Conservation (phyloP, 2,113 vertebrate species). For the Symphodus melops region DNA sequence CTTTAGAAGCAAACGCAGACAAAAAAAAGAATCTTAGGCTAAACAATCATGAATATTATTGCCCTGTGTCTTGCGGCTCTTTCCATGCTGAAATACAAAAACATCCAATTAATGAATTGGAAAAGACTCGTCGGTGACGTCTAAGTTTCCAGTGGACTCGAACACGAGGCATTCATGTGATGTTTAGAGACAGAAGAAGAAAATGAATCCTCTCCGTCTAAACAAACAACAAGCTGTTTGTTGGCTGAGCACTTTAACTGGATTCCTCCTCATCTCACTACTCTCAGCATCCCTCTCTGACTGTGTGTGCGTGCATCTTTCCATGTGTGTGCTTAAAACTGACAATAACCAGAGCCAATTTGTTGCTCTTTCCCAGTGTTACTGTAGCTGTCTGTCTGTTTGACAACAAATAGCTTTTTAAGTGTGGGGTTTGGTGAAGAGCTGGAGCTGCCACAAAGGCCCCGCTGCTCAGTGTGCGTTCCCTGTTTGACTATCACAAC, state of each 20-base stretch:
- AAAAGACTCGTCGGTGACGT: constrained; percentile 67
- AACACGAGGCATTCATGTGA: neutral
- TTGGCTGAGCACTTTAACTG: constrained; percentile 29
- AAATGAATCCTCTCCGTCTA: neutral
- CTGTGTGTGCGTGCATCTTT: constrained; percentile 13
- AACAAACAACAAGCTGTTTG: constrained; percentile 39
- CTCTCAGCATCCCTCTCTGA: neutral
- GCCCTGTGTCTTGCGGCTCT: neutral
- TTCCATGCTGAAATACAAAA: neutral
- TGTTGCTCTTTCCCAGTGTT: constrained; percentile 24
- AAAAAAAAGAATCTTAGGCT: neutral
- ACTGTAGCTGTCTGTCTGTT: constrained; percentile 36
- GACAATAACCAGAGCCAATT: constrained; percentile 48
- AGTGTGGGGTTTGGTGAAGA: constrained; percentile 15
- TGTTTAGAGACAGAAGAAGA: constrained; percentile 9
- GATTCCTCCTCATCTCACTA: constrained; percentile 29
- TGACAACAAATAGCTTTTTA: constrained; percentile 43
- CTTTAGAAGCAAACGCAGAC: neutral
- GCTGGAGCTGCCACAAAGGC: constrained; percentile 13
- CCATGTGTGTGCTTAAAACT: constrained; percentile 8
- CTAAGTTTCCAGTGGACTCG: neutral
- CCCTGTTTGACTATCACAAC: constrained; percentile 7
- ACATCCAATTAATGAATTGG: constrained; percentile 50
- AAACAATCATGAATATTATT: neutral
- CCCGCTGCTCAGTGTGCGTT: neutral